phyloP scores from a whole-genome alignment of 2,888 invertebrate species.

The Graphium colonna region DNA sequence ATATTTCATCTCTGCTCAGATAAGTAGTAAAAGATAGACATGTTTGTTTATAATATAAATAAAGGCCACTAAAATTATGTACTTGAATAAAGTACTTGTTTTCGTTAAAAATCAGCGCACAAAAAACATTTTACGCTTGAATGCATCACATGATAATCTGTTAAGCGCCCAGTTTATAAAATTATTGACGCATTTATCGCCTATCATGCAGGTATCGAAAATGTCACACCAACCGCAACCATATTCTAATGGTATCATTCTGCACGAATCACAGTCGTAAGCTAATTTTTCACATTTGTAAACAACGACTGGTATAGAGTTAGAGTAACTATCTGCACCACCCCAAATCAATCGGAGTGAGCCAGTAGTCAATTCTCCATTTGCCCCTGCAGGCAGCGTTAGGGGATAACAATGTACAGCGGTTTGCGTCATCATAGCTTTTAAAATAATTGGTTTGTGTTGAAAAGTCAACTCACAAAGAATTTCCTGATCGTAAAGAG shows the following conservation, averaged over 20 bases:
- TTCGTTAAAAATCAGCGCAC: slow-evolving; percentile 2
- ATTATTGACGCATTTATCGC: slow-evolving; percentile 31
- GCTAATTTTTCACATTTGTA: slow-evolving; percentile 39
- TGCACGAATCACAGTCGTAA: slow-evolving; percentile 28
- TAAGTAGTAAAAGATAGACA: no score
- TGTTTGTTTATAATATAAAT: no score
- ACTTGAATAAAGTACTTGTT: background rate
- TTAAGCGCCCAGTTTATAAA: slow-evolving; percentile 34
- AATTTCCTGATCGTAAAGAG: slow-evolving; percentile 39
- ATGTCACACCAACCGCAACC: slow-evolving; percentile 32
- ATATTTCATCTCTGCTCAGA: no score
- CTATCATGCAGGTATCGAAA: slow-evolving; percentile 26
- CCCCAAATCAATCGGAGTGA: slow-evolving; percentile 35
- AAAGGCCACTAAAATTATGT: no score
- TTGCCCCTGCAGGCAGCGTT: slow-evolving; percentile 23
- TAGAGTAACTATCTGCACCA: slow-evolving; percentile 41
- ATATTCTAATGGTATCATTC: slow-evolving; percentile 25
- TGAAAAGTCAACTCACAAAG: slow-evolving; percentile 38
- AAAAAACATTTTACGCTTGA: slow-evolving; percentile 32
- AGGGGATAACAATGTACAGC: slow-evolving; percentile 40
- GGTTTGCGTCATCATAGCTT: slow-evolving; percentile 38
- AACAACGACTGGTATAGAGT: slow-evolving; percentile 35
- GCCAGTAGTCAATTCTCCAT: slow-evolving; percentile 32
- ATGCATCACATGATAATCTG: slow-evolving; percentile 30
- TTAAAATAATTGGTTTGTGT: slow-evolving; percentile 34